A percentile compares a stretch with the other conserved stretches of the same genome.
Evolutionary conservation across 2,113 vertebrate species (phyloP).

Genomic region (Campylorhamphus procurvoides): DNA sequence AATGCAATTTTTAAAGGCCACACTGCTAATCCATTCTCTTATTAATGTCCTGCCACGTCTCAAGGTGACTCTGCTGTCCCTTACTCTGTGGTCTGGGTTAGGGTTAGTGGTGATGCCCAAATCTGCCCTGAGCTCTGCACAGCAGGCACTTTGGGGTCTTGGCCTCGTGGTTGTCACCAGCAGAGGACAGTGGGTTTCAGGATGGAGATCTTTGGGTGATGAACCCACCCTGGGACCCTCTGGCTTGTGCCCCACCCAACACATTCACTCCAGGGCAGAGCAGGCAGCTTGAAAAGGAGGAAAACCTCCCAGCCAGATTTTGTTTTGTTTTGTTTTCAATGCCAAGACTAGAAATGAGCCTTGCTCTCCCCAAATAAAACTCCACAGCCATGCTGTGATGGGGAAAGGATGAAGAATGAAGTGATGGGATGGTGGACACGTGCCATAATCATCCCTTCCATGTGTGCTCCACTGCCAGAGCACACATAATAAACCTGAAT

Average conservation of each 20-base stretch:
- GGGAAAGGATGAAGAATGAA: slow-evolving; percentile 3
- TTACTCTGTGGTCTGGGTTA: neutral
- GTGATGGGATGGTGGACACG: neutral
- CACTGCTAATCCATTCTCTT: neutral
- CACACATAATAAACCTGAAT: slow-evolving; percentile 27
- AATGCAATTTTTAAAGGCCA: neutral
- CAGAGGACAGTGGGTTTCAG: neutral
- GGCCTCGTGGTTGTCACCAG: neutral
- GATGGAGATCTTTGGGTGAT: neutral
- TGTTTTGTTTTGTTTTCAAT: neutral
- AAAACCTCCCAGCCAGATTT: neutral
- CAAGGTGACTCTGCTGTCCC: neutral
- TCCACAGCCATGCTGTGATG: neutral
- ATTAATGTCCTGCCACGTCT: neutral
- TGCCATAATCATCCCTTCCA: neutral
- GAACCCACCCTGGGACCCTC: neutral
- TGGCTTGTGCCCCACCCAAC: neutral
- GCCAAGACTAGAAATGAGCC: neutral
- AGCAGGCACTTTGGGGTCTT: rapidly evolving
- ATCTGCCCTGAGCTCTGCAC: neutral
- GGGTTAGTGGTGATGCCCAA: neutral
- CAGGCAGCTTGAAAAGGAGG: neutral
- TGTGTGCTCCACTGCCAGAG: neutral
- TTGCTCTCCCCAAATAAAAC: neutral
- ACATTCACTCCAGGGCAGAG: neutral